Evolutionary conservation across 2,888 invertebrate genomes (phyloP).

Genomic region (Miltochrista miniata): DNA sequence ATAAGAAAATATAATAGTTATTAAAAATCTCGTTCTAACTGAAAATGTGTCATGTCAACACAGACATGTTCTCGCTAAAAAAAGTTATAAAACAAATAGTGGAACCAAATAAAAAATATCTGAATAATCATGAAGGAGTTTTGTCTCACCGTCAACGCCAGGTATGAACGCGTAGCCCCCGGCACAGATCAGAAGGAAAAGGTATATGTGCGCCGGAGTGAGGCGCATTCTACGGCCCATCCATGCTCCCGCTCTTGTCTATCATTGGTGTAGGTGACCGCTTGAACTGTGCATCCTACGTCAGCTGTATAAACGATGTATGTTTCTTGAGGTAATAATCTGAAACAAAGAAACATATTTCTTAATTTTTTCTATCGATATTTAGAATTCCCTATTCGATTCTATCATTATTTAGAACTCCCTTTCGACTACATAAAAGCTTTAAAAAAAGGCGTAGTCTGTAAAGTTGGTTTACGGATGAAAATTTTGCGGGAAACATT

Average conservation of each 20-base stretch:
- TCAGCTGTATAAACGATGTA: slow-evolving; percentile 14
- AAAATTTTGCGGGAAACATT: too few species aligned
- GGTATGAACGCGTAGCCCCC: slow-evolving; percentile 66
- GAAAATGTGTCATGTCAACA: too few species aligned
- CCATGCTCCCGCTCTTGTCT: slow-evolving; percentile 69
- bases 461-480: too few species aligned
- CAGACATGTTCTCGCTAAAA: too few species aligned
- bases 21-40: too few species aligned
- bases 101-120: slow-evolving; percentile 4
- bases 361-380: neutral
- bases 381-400: too few species aligned
- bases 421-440: too few species aligned
- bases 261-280: slow-evolving; percentile 55
- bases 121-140: slow-evolving; percentile 8
- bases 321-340: slow-evolving; percentile 8
- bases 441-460: too few species aligned
- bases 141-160: slow-evolving; percentile 68
- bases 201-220: slow-evolving; percentile 66
- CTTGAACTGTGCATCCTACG: slow-evolving; percentile 30
- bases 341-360: slow-evolving; percentile 16
- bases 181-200: slow-evolving; percentile 65
- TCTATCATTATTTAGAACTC: too few species aligned
- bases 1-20: too few species aligned
- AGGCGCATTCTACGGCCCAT: slow-evolving; percentile 81
- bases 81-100: neutral